phyloP scores from a whole-genome alignment of 2,113 vertebrate species.

The Malaclemys terrapin region DNA sequence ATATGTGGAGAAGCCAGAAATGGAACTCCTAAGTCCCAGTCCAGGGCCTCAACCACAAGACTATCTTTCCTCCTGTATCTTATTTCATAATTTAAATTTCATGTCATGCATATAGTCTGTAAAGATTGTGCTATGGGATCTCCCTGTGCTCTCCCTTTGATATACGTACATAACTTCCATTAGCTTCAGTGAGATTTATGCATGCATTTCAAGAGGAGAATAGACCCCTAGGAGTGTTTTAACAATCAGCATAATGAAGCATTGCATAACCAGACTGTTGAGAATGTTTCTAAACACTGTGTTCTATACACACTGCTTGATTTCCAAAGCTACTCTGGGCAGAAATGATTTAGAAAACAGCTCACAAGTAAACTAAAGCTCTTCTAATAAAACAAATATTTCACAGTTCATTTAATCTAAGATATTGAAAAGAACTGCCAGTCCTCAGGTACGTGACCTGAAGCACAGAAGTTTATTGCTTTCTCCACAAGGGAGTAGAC shows the following conservation, averaged over 20 bases:
- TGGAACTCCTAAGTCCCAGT: neutral
- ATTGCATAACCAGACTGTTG: slow-evolving; percentile 47
- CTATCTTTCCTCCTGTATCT: neutral
- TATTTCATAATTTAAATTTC: neutral
- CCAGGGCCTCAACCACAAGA: neutral
- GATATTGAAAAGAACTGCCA: slow-evolving; percentile 82
- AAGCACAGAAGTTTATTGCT: slow-evolving; percentile 75
- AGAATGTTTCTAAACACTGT: slow-evolving; percentile 47
- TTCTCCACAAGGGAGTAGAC: slow-evolving; percentile 60
- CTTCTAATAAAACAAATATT: slow-evolving; percentile 83
- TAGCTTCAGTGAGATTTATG: slow-evolving; percentile 42
- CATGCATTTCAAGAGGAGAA: slow-evolving; percentile 30
- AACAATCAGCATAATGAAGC: slow-evolving; percentile 33
- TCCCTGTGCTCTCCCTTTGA: neutral
- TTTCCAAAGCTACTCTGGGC: slow-evolving; percentile 61
- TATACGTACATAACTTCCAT: neutral
- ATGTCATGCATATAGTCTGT: neutral
- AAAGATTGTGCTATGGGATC: neutral
- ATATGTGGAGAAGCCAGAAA: neutral
- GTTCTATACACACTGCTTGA: slow-evolving; percentile 10
- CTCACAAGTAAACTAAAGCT: slow-evolving; percentile 77
- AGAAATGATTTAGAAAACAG: slow-evolving; percentile 73
- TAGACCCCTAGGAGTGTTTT: slow-evolving; percentile 20
- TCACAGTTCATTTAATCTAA: slow-evolving; percentile 84
- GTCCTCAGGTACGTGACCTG: slow-evolving; percentile 78